phyloP scores from a whole-genome alignment of 2,888 invertebrate genomes.

The Heliconius cydno region DNA sequence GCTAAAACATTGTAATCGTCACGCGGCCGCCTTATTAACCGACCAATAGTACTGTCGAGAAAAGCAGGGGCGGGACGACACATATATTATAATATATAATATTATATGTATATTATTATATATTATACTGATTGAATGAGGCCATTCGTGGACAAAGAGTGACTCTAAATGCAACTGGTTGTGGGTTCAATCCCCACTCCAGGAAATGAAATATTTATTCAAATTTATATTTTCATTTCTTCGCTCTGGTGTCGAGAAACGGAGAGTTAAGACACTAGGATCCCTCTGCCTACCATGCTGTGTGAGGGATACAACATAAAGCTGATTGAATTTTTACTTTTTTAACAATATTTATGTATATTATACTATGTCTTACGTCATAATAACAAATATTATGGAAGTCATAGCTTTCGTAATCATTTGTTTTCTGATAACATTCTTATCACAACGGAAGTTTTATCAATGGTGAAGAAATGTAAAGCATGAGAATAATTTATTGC shows the following conservation, averaged over 20 bases:
- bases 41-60: slow-evolving; percentile 1
- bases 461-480: neutral
- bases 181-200: too few relatives aligned
- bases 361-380: neutral
- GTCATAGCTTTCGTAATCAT: slow-evolving; percentile 15
- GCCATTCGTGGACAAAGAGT: too few relatives aligned
- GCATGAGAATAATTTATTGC: slow-evolving; percentile 2
- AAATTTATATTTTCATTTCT: too few relatives aligned
- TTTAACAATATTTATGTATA: neutral
- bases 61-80: neutral
- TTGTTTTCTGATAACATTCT: slow-evolving; percentile 25
- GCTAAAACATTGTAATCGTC: neutral
- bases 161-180: too few relatives aligned
- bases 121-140: neutral
- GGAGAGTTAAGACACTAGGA: too few relatives aligned
- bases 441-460: slow-evolving; percentile 30
- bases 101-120: neutral
- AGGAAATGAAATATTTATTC: too few relatives aligned
- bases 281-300: too few relatives aligned
- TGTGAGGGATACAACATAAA: too few relatives aligned
- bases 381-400: slow-evolving; percentile 8
- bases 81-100: neutral
- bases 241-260: too few relatives aligned
- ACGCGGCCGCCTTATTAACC: too few relatives aligned
- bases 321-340: too few relatives aligned